Conservation (phyloP, 2,797 vertebrate species). For the Neostethus bicornis region DNA sequence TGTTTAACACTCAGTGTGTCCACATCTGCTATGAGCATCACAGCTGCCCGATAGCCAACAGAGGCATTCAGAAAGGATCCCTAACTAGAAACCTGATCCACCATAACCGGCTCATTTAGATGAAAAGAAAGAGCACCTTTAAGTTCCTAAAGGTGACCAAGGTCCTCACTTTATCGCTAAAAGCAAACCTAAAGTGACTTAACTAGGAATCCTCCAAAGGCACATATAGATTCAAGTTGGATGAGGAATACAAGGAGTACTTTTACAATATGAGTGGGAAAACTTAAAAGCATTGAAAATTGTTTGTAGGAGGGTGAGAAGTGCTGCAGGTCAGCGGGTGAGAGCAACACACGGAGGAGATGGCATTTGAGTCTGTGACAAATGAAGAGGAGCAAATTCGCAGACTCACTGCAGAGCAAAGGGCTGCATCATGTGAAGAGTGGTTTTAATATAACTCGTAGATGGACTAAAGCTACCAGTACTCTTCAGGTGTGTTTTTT, state of each 20-base stretch:
- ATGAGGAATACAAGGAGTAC: neutral
- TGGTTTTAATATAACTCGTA: conserved; percentile 37
- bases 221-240: neutral
- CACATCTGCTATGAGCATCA: conserved; percentile 63
- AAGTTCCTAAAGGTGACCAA: no score
- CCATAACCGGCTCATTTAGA: no score
- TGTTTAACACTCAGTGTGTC: conserved; percentile 64
- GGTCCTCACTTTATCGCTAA: no score
- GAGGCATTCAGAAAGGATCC: conserved; percentile 38
- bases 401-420: conserved; percentile 40
- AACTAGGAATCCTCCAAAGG: no score
- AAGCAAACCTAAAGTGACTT: no score
- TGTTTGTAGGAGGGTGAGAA: conserved; percentile 35
- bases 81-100: no score
- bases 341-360: conserved; percentile 35
- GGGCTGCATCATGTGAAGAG: conserved; percentile 49
- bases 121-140: no score
- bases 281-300: conserved; percentile 24
- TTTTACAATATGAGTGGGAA: conserved; percentile 12
- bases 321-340: conserved; percentile 29
- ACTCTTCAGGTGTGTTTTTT: conserved; percentile 17
- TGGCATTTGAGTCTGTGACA: conserved; percentile 51
- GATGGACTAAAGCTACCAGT: conserved; percentile 23
- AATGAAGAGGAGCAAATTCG: conserved; percentile 46
- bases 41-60: conserved; percentile 28